Base-by-base conservation (phyloP, 64 coral and sea anemone species). In the Anthopleura sola region DNA sequence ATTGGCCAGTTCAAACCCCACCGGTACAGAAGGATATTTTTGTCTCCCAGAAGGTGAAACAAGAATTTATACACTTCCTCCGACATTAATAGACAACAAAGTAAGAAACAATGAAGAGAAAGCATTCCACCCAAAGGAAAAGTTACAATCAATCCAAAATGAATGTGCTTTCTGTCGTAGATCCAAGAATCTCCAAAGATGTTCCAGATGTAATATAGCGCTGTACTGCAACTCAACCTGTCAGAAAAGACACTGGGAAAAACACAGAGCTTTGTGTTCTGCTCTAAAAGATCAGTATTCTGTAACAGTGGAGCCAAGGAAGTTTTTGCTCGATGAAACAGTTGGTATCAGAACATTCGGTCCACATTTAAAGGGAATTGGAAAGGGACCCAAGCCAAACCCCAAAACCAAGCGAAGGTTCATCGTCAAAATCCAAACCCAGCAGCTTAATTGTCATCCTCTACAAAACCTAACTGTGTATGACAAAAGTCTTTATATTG, bases 381-480 rank as follows among this genome's bases (percentile, higher is more conserved):
- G 90, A 15, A 77, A 77, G 20, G 93, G 93, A 89, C 8, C 56
- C 85, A 19, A 80, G 91, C 83, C 76, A 10, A 47, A 37, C 37
- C 86, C 40, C 21, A 40, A 29, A 44, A 88, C 53, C 3, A 18
- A 57, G 24, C 18, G 36, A 23, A 34, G 36, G 16, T 95, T 92
- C 49, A 86, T 95, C 40, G 86, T 92, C 6, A 95, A 95, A 76
- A 60, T 92, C 39, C 86, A 95, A 92, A 95, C 93, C 1, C 47
- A 31, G 18, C 1, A 58, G 20, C 40, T 88, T 0, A 95, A 95
- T 55, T 83, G 36, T 36, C 93, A 95, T 81, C 90, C 90, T 34
- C 26, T 82, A 1, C 93, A 95, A 21, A 37, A 50, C 33, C 23
- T 95, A 17, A 0, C 49, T 49, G 15, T 92, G 12, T 95, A 88